These are phyloP conservation scores for Gobiocypris rarus DNA, from an alignment of 2,113 vertebrate species.

Conservation along the genomic window DNA sequence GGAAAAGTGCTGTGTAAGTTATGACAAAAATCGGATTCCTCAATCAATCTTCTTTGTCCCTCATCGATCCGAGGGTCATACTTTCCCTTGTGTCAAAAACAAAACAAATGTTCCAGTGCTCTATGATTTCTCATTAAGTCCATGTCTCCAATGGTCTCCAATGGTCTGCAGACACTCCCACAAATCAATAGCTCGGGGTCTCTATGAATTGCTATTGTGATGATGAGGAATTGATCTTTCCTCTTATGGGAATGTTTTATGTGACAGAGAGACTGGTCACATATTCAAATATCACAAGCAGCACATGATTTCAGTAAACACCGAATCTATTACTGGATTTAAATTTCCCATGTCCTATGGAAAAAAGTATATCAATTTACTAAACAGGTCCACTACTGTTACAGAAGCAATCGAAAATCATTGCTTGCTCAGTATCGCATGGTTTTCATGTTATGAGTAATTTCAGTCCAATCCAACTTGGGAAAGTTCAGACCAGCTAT, in stretches of 20 bases:
- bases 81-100: constrained; percentile 58
- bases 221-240: constrained; percentile 69
- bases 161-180: constrained; percentile 53
- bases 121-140: constrained; percentile 68
- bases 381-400: constrained; percentile 29
- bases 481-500: constrained; percentile 2
- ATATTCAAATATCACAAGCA: constrained; percentile 71
- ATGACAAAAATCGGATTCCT: constrained; percentile 53
- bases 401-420: constrained; percentile 40
- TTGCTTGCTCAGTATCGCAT: not conserved
- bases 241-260: constrained; percentile 72
- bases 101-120: constrained; percentile 61
- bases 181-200: constrained; percentile 62
- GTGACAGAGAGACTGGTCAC: constrained; percentile 64
- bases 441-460: not conserved
- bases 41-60: constrained; percentile 56
- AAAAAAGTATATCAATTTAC: constrained; percentile 65
- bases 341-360: constrained; percentile 63
- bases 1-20: constrained; percentile 56
- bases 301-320: constrained; percentile 72
- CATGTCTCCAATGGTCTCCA: constrained; percentile 62
- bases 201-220: constrained; percentile 64
- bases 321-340: constrained; percentile 73
- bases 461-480: not conserved
- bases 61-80: constrained; percentile 64